Percentiles rank a stretch among this genome's conserved stretches.
phyloP scores from a whole-genome alignment of 2,797 vertebrate genomes.

The Thaleichthys pacificus region DNA sequence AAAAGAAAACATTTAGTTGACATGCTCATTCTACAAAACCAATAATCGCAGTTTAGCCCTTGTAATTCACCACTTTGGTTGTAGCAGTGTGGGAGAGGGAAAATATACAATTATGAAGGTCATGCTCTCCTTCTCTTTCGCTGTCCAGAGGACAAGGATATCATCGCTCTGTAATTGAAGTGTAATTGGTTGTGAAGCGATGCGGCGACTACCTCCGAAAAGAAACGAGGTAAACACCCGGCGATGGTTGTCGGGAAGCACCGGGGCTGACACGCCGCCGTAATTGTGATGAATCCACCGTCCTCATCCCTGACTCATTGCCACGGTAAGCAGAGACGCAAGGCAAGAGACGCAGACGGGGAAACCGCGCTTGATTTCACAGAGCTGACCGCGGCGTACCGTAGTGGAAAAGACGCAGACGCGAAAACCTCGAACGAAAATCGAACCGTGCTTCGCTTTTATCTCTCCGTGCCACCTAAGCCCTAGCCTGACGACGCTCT shows the following conservation, averaged over 20 bases:
- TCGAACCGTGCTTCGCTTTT: constrained; percentile 25
- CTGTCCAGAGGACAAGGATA: constrained; percentile 63
- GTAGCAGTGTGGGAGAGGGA: constrained; percentile 49
- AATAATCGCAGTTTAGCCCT: constrained; percentile 65
- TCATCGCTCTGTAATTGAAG: constrained; percentile 71
- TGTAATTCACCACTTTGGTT: constrained; percentile 60
- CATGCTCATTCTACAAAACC: constrained; percentile 58
- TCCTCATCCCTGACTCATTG: constrained; percentile 53
- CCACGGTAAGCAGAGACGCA: constrained; percentile 58
- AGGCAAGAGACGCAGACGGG: constrained; percentile 30
- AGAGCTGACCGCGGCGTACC: constrained; percentile 10
- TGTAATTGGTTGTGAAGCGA: constrained; percentile 74
- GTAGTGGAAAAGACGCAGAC: constrained; percentile 44
- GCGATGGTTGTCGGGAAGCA: constrained; percentile 40
- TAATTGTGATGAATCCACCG: constrained; percentile 76
- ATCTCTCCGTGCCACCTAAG: constrained; percentile 9
- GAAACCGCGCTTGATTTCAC: constrained; percentile 17
- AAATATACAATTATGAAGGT: constrained; percentile 68
- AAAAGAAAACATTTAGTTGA: constrained; percentile 37
- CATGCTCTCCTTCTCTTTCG: constrained; percentile 53
- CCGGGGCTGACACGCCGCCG: constrained; percentile 60
- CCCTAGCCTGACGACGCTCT: constrained; percentile 11
- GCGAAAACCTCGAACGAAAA: constrained; percentile 27
- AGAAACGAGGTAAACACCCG: constrained; percentile 71
- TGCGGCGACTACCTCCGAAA: constrained; percentile 62